Evolutionary conservation across 2,888 invertebrate genomes (phyloP), one percentile per base, ranked within the genome.

Genomic region (Polymixis flavicincta): DNA sequence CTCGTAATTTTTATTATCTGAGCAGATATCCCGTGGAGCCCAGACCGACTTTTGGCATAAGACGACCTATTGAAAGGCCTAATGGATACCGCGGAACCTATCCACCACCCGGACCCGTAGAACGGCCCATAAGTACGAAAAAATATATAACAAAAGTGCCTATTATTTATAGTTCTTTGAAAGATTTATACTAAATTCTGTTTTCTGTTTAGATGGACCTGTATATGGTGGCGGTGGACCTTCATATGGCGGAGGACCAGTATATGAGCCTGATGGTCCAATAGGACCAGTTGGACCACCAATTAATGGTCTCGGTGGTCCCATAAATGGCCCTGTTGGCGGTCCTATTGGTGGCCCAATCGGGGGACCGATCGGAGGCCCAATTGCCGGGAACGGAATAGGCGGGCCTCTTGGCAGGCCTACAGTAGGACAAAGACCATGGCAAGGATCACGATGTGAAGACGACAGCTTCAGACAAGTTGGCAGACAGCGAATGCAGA

Each of bases 391-490:
- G 17, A 84, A 80, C 9, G 92, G 93, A 4, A 87, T 94, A 4
- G 95, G 94, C 3, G 94, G 94, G 0, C 95, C 94, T 54, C 90
- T 93, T 3, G 95, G 92, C 17, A 91, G 94, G 67, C 95, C 94
- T 19, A 92, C 93, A 28, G 86, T 93, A 11, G 93, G 93, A 32
- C 92, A 93, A 65, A 88, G 96, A 79, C 94, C 95, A 11, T 94
- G 95, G 95, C 95, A 95, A 89, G 95, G 96, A 73, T 97, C 97
- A 0, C 97, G 98, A 82, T 98, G 98, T 90, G 98, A 98, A 87
- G 98, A 98, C 74, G 98, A 98, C 88, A 98, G 97, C 90, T 98
- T 98, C 92, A 98, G 98, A 92, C 98, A 98, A 96, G 97, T 98
- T 45, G 98, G 98, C 45, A 97, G 98, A 78, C 98, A 98, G 87